Evolutionary conservation across 2,113 vertebrate species (phyloP).

Genomic region (Prolemur simus): DNA sequence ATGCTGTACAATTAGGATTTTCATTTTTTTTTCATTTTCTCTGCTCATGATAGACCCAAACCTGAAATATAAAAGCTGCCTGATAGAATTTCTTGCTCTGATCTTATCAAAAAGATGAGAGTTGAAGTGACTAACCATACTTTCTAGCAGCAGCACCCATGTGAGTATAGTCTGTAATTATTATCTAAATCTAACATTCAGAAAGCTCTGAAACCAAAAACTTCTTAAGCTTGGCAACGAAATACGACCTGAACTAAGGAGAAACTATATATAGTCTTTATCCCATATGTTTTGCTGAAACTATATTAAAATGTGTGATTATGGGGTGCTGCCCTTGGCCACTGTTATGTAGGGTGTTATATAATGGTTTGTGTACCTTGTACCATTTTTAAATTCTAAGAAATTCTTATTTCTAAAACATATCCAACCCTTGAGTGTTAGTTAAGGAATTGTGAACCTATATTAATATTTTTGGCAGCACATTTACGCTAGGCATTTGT

Average conservation of each 20-base stretch:
- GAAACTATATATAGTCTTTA: not conserved
- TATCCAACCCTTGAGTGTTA: not conserved
- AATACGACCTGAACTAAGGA: slow-evolving; percentile 6
- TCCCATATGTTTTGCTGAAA: slow-evolving; percentile 17
- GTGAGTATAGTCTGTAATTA: not conserved
- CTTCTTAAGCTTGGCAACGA: not conserved
- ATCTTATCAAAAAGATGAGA: not conserved
- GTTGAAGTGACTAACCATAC: not conserved
- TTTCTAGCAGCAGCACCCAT: not conserved
- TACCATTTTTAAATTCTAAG: not conserved
- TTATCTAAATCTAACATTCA: not conserved
- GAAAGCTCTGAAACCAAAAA: not conserved
- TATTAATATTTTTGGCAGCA: slow-evolving; percentile 20
- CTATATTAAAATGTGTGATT: not conserved
- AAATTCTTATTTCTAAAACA: slow-evolving; percentile 25
- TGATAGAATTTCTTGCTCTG: not conserved
- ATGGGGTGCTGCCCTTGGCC: not conserved
- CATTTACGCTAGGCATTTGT: not conserved
- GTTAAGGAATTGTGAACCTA: not conserved
- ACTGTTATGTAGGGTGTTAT: not conserved
- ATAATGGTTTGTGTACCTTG: not conserved
- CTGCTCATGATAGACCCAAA: not conserved
- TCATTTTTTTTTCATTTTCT: not conserved
- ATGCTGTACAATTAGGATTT: not conserved
- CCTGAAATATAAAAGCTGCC: not conserved